Percentiles rank a stretch among this genome's conserved stretches.
Evolutionary conservation across 2,797 vertebrate species (phyloP).

Genomic region (Benthosema pterotum): DNA sequence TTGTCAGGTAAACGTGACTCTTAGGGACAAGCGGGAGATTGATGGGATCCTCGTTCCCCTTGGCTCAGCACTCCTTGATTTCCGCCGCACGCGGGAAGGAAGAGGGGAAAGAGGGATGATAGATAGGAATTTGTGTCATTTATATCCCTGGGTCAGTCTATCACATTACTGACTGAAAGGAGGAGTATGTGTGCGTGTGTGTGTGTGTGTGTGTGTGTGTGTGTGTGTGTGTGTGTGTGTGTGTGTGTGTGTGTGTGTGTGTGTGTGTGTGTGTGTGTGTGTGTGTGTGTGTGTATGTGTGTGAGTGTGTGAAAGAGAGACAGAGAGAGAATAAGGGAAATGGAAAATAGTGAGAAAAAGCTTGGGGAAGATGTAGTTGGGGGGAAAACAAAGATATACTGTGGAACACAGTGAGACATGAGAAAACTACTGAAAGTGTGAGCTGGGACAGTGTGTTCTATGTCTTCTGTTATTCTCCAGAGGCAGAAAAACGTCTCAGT

Average conservation of each 20-base stretch:
- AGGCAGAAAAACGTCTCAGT: too few relatives aligned
- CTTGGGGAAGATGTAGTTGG: neutral
- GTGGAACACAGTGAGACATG: neutral
- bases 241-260: too few relatives aligned
- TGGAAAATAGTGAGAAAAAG: neutral
- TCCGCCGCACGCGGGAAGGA: slow-evolving; percentile 57
- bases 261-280: too few relatives aligned
- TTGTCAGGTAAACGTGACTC: slow-evolving; percentile 78
- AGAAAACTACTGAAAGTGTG: too few relatives aligned
- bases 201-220: slow-evolving; percentile 8
- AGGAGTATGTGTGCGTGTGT: neutral
- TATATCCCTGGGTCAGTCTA: slow-evolving; percentile 72
- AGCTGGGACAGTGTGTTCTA: too few relatives aligned
- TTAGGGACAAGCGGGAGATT: slow-evolving; percentile 74
- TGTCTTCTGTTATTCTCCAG: too few relatives aligned
- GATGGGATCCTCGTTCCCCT: slow-evolving; percentile 74
- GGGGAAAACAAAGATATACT: too few relatives aligned
- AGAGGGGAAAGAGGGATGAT: slow-evolving; percentile 62
- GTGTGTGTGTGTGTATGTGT: too few relatives aligned
- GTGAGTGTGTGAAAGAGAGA: too few relatives aligned
- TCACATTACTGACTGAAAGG: slow-evolving; percentile 51
- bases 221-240: too few relatives aligned
- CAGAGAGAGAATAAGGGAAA: too few relatives aligned
- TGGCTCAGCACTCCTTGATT: slow-evolving; percentile 82
- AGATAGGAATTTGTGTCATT: slow-evolving; percentile 73